Evolutionary conservation across 2,797 vertebrate species (phyloP), one percentile per base, ranked within the genome.

Genomic region (Rhinoraja longicauda): DNA sequence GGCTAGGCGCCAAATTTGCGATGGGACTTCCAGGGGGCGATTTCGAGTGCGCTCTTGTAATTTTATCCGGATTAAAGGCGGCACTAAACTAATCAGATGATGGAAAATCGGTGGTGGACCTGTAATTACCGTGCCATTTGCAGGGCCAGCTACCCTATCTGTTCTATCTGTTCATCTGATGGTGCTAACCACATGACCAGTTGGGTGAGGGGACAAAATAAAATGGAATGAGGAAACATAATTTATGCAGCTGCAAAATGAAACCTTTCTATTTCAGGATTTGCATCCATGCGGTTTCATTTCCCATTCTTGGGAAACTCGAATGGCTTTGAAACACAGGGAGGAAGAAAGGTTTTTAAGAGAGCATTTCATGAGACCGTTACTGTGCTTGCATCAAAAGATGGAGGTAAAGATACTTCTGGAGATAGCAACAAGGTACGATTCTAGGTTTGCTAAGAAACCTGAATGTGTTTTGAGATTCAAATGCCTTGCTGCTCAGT

Each of bases 301-400:
- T 94, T 98, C 93, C 97, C 96, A 62, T 95, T 97, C 93, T 95
- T 98, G 94, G 97, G 97, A 95, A 98, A 97, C 94, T 95, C 96
- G 76, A 96, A 96, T 4, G 96, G 95, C 93, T 97, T 97, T 94
- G 98, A 98, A 95, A 95, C 95, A 93, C 96, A 96, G 93, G 95
- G 97, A 92, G 95, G 96, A 73, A 95, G 95, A 86, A 95, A 94
- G 93, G 94, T 97, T 94, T 96, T 96, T 93, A 96, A 97, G 94
- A 97, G 98, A 93, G 96, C 95, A 8, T 99, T 99, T 94, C 97
- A 97, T 62, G 97, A 97, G 95, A 97, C 98, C 0, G 94, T 97
- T 39, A 96, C 97, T 1, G 98, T 97, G 95, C 99, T 97, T 94
- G 97, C 98, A n/a, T 96, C 98, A 84, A 99, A 99, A 96, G 98